Evolutionary conservation across 2,113 vertebrate genomes (phyloP).

Genomic region (Toxotes jaculatrix): DNA sequence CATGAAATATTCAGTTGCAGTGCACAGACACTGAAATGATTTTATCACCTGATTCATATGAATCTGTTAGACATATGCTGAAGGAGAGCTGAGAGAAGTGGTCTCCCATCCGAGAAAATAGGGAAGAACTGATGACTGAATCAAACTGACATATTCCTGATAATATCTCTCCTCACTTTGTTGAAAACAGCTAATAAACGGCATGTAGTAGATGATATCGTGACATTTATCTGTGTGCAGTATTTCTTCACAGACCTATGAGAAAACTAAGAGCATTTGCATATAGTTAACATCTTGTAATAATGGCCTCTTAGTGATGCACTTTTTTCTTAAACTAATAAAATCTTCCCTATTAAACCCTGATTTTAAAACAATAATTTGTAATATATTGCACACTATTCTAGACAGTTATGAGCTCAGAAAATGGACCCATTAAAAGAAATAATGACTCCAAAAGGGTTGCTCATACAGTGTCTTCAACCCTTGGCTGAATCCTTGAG

Average conservation of each 20-base stretch:
- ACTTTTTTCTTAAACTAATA: not conserved
- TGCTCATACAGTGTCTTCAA: not conserved
- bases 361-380: not conserved
- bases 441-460: not conserved
- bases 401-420: not conserved
- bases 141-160: slow-evolving; percentile 11
- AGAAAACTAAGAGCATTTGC: not conserved
- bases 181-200: not conserved
- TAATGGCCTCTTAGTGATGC: not conserved
- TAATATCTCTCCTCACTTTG: not conserved
- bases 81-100: slow-evolving; percentile 23
- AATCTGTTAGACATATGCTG: slow-evolving; percentile 40
- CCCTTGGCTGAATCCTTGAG: slow-evolving; percentile 5
- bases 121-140: slow-evolving; percentile 22
- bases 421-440: not conserved
- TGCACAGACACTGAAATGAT: slow-evolving; percentile 61
- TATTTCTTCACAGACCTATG: not conserved
- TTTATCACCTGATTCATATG: slow-evolving; percentile 66
- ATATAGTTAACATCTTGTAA: not conserved
- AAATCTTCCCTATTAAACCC: not conserved
- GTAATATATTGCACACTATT: not conserved
- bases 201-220: not conserved
- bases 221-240: not conserved
- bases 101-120: slow-evolving; percentile 9
- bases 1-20: slow-evolving; percentile 72